Percentiles rank a stretch among this genome's conserved stretches.
Evolutionary conservation across 2,888 invertebrate species (phyloP).

Genomic region (Dendrolimus pini): DNA sequence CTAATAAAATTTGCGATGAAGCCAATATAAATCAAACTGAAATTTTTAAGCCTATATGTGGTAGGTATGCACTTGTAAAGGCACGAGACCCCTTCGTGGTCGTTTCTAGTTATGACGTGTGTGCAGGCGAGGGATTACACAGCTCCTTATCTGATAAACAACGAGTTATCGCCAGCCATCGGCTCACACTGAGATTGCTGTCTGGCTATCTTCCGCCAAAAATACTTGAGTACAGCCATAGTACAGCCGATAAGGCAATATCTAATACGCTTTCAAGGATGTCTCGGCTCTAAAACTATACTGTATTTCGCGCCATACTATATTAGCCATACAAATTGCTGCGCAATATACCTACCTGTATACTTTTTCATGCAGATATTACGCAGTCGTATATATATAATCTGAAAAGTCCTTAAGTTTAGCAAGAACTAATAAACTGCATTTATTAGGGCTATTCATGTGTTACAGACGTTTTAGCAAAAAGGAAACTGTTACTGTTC

Average conservation of each 20-base stretch:
- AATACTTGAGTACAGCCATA: not conserved
- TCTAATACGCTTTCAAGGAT: not conserved
- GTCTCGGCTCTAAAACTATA: not conserved
- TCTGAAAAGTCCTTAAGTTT: too few relatives aligned
- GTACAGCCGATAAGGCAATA: not conserved
- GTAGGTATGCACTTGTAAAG: not conserved
- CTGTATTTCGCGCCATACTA: not conserved
- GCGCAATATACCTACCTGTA: too few relatives aligned
- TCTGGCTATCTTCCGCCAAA: constrained; percentile 14
- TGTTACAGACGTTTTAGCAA: too few relatives aligned
- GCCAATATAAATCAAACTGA: too few relatives aligned
- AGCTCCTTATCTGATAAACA: constrained; percentile 29
- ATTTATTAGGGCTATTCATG: too few relatives aligned
- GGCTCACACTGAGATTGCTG: constrained; percentile 23
- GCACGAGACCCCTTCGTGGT: constrained; percentile 19
- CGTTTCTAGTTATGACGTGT: constrained; percentile 11
- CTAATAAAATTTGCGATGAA: too few relatives aligned
- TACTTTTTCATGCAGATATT: too few relatives aligned
- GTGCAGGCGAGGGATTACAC: constrained; percentile 24
- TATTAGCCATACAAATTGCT: too few relatives aligned
- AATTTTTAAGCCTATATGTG: too few relatives aligned
- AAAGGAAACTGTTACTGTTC: too few relatives aligned
- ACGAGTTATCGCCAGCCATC: constrained; percentile 20
- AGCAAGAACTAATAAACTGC: too few relatives aligned
- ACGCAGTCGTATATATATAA: too few relatives aligned